A percentile compares a stretch with the other conserved stretches of the same genome.
Evolutionary conservation across 2,888 invertebrate species (phyloP).

Genomic region (Dimorphilus gyrociliatus): DNA sequence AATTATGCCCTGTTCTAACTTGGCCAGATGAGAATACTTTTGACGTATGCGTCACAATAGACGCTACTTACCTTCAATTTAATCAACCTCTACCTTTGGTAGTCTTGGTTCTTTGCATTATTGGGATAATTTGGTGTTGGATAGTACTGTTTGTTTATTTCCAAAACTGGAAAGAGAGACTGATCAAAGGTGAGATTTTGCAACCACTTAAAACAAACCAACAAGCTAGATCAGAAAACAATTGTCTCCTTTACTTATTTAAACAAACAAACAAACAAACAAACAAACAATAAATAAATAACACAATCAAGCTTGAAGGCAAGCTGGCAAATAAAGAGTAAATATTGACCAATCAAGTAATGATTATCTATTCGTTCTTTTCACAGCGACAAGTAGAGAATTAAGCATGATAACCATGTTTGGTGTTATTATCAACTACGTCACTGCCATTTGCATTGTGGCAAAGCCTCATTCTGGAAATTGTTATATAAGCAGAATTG

Average conservation of each 20-base stretch:
- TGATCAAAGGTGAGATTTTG: no score
- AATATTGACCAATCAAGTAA: constrained; percentile 1
- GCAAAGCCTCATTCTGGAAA: constrained; percentile 7
- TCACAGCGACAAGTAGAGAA: no score
- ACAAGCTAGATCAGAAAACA: constrained; percentile 13
- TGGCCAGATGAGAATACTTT: constrained; percentile 12
- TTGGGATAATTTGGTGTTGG: constrained; percentile 6
- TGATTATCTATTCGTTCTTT: neutral
- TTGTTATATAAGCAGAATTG: constrained; percentile 11
- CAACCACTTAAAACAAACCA: no score
- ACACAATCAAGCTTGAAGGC: no score
- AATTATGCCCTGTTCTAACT: constrained; percentile 9
- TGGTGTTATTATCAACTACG: constrained; percentile 12
- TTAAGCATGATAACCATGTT: constrained; percentile 11
- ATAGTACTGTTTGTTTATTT: constrained; percentile 9
- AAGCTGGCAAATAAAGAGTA: neutral
- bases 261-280: no score
- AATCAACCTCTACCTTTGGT: constrained; percentile 3
- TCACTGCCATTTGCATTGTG: constrained; percentile 8
- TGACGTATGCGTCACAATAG: constrained; percentile 6
- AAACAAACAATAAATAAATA: no score
- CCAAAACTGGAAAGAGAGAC: constrained; percentile 7
- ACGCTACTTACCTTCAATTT: constrained; percentile 5
- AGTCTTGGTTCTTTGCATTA: constrained; percentile 4
- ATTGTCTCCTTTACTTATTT: no score